These are phyloP conservation scores for Amiota communis DNA, from an alignment of 2,888 invertebrate genomes.

Conservation along the genomic window DNA sequence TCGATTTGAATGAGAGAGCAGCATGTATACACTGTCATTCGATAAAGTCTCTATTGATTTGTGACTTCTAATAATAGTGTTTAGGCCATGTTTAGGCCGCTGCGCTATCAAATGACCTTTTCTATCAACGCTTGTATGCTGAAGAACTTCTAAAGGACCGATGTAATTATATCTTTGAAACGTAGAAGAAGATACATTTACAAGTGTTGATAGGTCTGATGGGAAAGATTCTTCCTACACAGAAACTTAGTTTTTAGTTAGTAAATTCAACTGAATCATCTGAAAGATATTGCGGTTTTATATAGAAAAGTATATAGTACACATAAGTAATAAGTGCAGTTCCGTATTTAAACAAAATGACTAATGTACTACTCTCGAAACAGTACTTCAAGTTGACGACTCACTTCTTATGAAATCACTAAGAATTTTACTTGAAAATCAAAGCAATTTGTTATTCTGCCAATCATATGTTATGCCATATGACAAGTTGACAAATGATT, in stretches of 20 bases:
- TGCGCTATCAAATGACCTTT: constrained; percentile 58
- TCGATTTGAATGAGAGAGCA: constrained; percentile 8
- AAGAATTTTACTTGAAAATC: constrained; percentile 21
- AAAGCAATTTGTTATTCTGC: constrained; percentile 43
- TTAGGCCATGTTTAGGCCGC: constrained; percentile 53
- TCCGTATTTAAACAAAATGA: background rate
- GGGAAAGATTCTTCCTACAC: background rate
- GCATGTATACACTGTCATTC: constrained; percentile 37
- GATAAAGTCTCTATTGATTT: constrained; percentile 68
- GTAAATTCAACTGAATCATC: background rate
- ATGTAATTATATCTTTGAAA: too few relatives aligned
- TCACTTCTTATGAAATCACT: too few relatives aligned
- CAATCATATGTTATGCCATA: background rate
- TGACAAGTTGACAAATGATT: constrained; percentile 34
- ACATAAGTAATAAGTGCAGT: background rate
- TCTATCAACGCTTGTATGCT: constrained; percentile 33
- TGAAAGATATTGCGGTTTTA: constrained; percentile 8
- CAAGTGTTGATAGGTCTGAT: background rate
- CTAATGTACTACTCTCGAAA: constrained; percentile 5
- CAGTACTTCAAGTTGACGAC: background rate
- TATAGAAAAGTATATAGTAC: background rate
- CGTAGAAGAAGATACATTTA: background rate
- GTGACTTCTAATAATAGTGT: constrained; percentile 68
- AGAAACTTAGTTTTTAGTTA: too few relatives aligned
- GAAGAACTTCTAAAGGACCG: constrained; percentile 61